Evolutionary conservation across 2,797 vertebrate genomes (phyloP).

Genomic region (Sebastes flavidus): DNA sequence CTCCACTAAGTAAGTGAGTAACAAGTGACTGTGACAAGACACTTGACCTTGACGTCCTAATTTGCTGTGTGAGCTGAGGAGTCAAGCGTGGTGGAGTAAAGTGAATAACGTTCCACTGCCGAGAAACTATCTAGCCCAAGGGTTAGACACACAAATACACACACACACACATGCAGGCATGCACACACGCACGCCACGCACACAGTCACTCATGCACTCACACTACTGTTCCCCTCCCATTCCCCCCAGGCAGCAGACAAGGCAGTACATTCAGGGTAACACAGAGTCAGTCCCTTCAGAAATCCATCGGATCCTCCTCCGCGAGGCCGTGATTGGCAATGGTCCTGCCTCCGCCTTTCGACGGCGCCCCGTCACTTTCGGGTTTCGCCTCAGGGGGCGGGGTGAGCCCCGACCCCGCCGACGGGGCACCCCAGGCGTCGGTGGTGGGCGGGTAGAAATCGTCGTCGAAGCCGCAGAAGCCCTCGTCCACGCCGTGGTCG

Average conservation of each 20-base stretch:
- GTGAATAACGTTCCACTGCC: constrained; percentile 41
- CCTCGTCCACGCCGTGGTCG: constrained; percentile 92
- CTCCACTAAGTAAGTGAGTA: constrained; percentile 37
- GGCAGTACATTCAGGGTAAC: constrained; percentile 67
- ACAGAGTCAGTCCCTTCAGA: constrained; percentile 86
- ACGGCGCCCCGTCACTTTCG: constrained; percentile 82
- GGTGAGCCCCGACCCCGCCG: constrained; percentile 79
- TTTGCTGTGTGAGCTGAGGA: constrained; percentile 25
- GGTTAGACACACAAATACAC: constrained; percentile 58
- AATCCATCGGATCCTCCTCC: constrained; percentile 93
- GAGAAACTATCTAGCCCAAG: constrained; percentile 84
- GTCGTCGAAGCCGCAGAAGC: constrained; percentile 89
- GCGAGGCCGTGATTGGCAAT: constrained; percentile 89
- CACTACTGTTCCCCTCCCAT: constrained; percentile 47
- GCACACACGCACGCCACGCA: constrained; percentile 15
- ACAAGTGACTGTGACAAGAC: constrained; percentile 55
- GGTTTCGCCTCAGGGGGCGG: constrained; percentile 72
- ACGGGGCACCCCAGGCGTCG: constrained; percentile 78
- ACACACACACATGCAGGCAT: constrained; percentile 51
- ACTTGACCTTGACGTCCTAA: constrained; percentile 54
- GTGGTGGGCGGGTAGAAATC: constrained; percentile 83
- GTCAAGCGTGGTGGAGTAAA: constrained; percentile 25
- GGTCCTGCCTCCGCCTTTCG: constrained; percentile 86
- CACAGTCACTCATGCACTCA: constrained; percentile 38
- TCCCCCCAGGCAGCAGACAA: constrained; percentile 75